Percentiles rank a stretch among this genome's conserved stretches.
Evolutionary conservation across 2,113 vertebrate species (phyloP).

Genomic region (Malaclemys terrapin): DNA sequence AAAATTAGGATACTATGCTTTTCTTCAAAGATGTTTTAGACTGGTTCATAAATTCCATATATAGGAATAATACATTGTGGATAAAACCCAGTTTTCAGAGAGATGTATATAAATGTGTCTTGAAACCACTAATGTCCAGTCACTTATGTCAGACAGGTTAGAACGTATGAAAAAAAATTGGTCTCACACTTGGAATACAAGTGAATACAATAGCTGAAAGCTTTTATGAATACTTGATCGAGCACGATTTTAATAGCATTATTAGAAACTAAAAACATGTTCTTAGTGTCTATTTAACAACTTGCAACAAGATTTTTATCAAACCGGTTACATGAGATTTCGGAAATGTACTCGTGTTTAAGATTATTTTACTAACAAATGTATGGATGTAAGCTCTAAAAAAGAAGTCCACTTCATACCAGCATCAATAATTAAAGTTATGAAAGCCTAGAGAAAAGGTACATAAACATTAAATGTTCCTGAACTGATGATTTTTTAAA

Average conservation of each 20-base stretch:
- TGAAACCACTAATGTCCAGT: slow-evolving; percentile 33
- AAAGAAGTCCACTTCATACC: neutral
- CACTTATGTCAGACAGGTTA: slow-evolving; percentile 44
- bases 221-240: slow-evolving; percentile 26
- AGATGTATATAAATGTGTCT: slow-evolving; percentile 23
- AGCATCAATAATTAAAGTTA: slow-evolving; percentile 32
- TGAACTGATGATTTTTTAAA: slow-evolving; percentile 9
- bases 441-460: neutral
- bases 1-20: slow-evolving; percentile 25
- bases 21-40: slow-evolving; percentile 34
- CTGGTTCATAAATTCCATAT: slow-evolving; percentile 25
- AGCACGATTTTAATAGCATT: neutral
- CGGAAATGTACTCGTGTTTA: slow-evolving; percentile 6
- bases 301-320: neutral
- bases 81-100: slow-evolving; percentile 27
- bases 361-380: neutral
- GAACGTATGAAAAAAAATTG: neutral
- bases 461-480: neutral
- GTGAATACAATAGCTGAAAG: neutral
- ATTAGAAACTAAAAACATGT: slow-evolving; percentile 2
- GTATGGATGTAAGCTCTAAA: neutral
- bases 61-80: slow-evolving; percentile 4
- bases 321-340: neutral
- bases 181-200: neutral
- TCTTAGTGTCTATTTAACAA: neutral